These are phyloP conservation scores for Helobdella robusta DNA, from an alignment of 2,888 invertebrate species.

Conservation along the genomic window DNA sequence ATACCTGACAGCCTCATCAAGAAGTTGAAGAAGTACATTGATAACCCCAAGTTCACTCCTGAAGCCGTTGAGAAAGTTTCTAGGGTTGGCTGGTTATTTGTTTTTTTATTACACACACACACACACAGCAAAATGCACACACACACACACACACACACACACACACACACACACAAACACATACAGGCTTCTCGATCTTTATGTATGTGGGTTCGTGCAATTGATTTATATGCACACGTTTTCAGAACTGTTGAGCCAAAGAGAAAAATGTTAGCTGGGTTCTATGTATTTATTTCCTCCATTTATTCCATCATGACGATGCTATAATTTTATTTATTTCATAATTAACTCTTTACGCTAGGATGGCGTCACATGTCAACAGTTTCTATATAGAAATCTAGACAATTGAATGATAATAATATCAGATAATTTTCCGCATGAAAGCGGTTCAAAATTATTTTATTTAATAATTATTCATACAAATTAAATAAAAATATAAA, in stretches of 20 bases:
- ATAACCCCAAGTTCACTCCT: conserved; percentile 75
- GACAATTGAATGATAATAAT: no score
- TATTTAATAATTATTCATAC: no score
- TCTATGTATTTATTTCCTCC: no score
- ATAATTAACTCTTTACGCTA: no score
- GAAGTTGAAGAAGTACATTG: conserved; percentile 71
- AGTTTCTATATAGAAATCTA: no score
- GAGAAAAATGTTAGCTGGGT: conserved; percentile 59
- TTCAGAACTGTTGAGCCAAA: conserved; percentile 80
- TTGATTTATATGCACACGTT: conserved; percentile 77
- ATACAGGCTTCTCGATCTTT: conserved; percentile 74
- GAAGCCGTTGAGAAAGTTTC: conserved; percentile 73
- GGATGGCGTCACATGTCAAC: no score
- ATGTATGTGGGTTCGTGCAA: conserved; percentile 83
- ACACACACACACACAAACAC: not conserved
- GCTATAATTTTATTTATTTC: no score
- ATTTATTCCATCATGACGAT: no score
- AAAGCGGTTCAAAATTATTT: no score
- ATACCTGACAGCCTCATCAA: conserved; percentile 65
- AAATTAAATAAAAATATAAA: no score
- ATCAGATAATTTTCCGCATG: no score
- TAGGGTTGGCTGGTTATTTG: conserved; percentile 62
- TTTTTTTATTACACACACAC: not conserved
- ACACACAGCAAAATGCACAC: not conserved
- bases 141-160: not conserved